Evolutionary conservation across 2,113 vertebrate genomes (phyloP), one percentile per base, ranked within the genome.

Genomic region (Hippocampus barbouri): DNA sequence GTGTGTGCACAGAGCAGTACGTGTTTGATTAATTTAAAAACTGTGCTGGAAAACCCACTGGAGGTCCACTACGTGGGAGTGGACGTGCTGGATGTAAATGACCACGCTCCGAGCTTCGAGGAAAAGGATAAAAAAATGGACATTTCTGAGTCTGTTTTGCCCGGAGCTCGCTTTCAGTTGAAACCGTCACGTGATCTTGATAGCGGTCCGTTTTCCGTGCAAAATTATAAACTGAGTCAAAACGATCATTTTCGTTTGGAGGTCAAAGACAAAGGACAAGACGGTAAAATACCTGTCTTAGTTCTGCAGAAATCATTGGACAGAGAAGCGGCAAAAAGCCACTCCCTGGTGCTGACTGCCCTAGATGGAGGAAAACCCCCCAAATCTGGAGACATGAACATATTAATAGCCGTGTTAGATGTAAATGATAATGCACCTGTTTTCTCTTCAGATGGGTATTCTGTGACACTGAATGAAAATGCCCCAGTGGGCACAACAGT

Each of bases 21-120:
- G 0, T 93, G 92, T 74, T 23, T 88, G 8, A 81, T 92, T 0
- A 79, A 85, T 49, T 20, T 92, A 2, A 90, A 93, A 83, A 86
- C 84, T 0, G 87, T 89, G 0, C 18, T 92, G 4, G 92, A 93
- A 79, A 88, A 89, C 0, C 92, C 92, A 1, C 69, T 93, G 5
- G 87, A 93, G 49, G 69, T 93, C 0, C 90, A 91, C 25, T 85
- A 90, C 34, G 78, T 91, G 1, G 66, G 0, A 0, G 77, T 93
- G 1, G 90, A 92, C 10, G 79, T 93, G 2, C 0, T 77, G 4
- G 92, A 93, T 66, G 57, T 92, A 21, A 93, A 93, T 20, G 92
- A 93, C 21, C 80, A 93, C 49, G 56, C 73, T 9, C 91, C 92
- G 0, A 69, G 0, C n/a, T 93, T 93, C 61, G 66, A 74, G 0